A percentile compares a stretch with the other conserved stretches of the same genome.
phyloP scores from a whole-genome alignment of 2,113 vertebrate genomes.

The Gallinago jamesoni region DNA sequence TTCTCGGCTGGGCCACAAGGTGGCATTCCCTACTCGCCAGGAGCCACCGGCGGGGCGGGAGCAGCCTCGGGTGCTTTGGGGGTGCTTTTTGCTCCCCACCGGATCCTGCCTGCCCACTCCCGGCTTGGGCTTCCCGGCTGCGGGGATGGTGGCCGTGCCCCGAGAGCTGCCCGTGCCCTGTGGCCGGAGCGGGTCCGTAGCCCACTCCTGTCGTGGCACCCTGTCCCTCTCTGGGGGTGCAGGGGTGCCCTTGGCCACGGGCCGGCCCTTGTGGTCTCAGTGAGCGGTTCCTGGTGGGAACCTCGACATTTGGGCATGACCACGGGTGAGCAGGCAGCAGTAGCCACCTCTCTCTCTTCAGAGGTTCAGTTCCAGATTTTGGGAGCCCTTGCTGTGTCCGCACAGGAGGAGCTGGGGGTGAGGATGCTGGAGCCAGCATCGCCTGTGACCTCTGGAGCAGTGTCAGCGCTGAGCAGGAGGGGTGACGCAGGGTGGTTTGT shows the following conservation, averaged over 20 bases:
- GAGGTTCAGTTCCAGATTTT: accelerated
- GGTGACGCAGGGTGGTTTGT: accelerated
- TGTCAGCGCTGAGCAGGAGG: not conserved
- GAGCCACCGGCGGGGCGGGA: not conserved
- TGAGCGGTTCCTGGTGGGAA: accelerated
- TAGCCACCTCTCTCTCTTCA: accelerated
- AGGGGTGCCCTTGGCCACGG: accelerated
- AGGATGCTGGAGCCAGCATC: not conserved
- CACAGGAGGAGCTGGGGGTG: accelerated
- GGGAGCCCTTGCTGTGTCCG: not conserved
- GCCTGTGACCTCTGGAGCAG: accelerated
- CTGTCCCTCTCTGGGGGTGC: not conserved
- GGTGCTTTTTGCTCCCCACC: not conserved
- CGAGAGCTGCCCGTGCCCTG: accelerated
- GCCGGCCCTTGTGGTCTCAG: accelerated
- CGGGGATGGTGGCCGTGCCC: not conserved
- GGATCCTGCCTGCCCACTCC: not conserved
- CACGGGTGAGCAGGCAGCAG: accelerated
- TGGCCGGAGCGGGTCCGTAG: not conserved
- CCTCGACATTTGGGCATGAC: accelerated
- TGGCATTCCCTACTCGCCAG: slow-evolving; percentile 45
- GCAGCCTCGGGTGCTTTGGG: not conserved
- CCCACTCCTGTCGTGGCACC: no score
- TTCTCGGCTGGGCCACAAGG: slow-evolving; percentile 36
- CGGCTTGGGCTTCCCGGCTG: not conserved